A percentile compares a stretch with the other conserved stretches of the same genome.
phyloP scores from a whole-genome alignment of 2,797 vertebrate genomes.

The Acanthis flammea region DNA sequence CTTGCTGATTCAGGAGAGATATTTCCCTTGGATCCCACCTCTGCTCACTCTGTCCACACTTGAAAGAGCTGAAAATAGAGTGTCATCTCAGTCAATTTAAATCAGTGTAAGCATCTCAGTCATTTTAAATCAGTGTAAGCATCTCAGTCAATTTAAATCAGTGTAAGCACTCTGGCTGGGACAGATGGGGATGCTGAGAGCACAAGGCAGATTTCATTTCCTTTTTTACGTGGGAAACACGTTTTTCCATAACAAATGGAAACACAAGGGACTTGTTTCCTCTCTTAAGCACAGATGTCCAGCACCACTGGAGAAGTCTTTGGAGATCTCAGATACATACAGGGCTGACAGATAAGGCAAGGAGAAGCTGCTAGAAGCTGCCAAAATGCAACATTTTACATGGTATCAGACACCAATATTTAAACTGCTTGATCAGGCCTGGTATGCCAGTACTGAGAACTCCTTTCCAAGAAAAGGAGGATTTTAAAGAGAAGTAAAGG shows the following conservation, averaged over 20 bases:
- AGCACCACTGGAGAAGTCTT: not conserved
- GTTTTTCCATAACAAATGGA: not conserved
- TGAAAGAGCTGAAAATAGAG: not conserved
- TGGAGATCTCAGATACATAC: not conserved
- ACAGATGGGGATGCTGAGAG: not conserved
- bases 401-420: not conserved
- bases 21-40: not conserved
- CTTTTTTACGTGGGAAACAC: fast-evolving
- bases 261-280: not conserved
- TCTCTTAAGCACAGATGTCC: not conserved
- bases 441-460: not conserved
- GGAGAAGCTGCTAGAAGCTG: not conserved
- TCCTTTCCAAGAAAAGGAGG: not conserved
- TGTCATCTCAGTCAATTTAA: not conserved
- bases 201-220: not conserved
- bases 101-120: not conserved
- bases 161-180: not conserved
- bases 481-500: not conserved
- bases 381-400: not conserved
- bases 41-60: not conserved
- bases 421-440: not conserved
- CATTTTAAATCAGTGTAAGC: not conserved
- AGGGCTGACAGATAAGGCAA: not conserved
- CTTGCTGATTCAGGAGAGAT: not conserved
- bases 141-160: not conserved